phyloP scores from a whole-genome alignment of 2,888 invertebrate species.

The Dicranocentrus wangi region DNA sequence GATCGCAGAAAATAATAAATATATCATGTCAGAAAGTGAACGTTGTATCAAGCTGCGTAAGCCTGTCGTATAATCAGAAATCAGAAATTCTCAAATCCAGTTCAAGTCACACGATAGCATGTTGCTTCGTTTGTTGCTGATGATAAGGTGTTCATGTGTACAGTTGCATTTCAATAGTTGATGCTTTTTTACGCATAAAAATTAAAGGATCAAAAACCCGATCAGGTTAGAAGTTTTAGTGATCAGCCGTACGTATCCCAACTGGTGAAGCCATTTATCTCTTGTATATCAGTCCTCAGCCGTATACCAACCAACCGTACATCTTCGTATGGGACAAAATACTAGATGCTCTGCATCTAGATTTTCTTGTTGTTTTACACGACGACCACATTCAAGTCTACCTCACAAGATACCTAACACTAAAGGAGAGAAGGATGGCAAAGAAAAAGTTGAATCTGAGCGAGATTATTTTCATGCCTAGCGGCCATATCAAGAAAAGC shows the following conservation, averaged over 20 bases:
- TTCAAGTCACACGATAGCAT: not conserved
- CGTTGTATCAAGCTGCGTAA: too few species aligned
- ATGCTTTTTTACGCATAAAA: not conserved
- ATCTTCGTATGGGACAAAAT: not conserved
- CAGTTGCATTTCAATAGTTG: not conserved
- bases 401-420: slow-evolving; percentile 17
- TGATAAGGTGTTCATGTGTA: not conserved
- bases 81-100: too few species aligned
- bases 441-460: slow-evolving; percentile 20
- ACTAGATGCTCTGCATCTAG: not conserved
- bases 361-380: not conserved
- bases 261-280: too few species aligned
- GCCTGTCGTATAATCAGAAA: too few species aligned
- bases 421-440: slow-evolving; percentile 12
- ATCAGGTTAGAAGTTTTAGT: not conserved
- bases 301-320: not conserved
- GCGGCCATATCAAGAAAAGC: slow-evolving; percentile 41
- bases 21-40: too few species aligned
- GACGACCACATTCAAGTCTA: not conserved
- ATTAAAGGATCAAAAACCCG: not conserved
- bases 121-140: not conserved
- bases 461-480: slow-evolving; percentile 51
- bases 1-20: too few species aligned
- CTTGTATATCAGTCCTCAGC: too few species aligned
- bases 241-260: not conserved